Evolutionary conservation across 1,140 invertebrate genomes (phyloP).

Genomic region (Bombus picipes): DNA sequence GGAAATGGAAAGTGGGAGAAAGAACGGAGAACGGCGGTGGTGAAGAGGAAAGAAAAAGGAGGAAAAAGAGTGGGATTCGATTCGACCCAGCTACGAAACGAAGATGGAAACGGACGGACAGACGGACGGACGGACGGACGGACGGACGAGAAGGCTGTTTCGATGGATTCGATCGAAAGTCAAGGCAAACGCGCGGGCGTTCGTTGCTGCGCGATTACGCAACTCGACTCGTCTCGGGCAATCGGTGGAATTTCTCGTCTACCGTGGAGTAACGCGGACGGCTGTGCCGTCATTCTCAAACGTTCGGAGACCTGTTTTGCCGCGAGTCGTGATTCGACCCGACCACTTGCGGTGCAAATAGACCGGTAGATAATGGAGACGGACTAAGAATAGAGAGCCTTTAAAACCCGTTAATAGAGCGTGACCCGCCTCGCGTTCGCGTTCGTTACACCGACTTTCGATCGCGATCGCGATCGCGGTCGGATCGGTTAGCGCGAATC

Average conservation of each 20-base stretch:
- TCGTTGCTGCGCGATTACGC: background rate
- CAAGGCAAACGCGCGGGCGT: slow-evolving; percentile 5
- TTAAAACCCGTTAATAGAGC: slow-evolving; percentile 19
- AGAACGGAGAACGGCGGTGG: background rate
- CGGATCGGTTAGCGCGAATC: too few species aligned
- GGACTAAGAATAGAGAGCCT: slow-evolving; percentile 74
- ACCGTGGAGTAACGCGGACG: background rate
- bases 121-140: too few species aligned
- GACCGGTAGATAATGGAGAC: slow-evolving; percentile 71
- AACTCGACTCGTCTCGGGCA: background rate
- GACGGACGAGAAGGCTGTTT: too few species aligned
- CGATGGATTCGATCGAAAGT: background rate
- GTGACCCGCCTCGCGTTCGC: background rate
- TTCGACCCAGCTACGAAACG: too few species aligned
- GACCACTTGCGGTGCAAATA: slow-evolving; percentile 61
- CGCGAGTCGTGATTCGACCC: too few species aligned
- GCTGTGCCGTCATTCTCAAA: background rate
- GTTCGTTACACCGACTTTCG: slow-evolving; percentile 21
- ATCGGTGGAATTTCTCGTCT: background rate
- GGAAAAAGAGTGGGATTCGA: background rate
- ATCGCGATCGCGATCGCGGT: background rate
- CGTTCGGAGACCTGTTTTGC: too few species aligned
- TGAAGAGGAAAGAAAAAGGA: background rate
- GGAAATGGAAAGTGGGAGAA: background rate
- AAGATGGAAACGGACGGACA: too few species aligned